Conservation (phyloP, 2,113 vertebrate genomes). For the Girardinichthys multiradiatus region DNA sequence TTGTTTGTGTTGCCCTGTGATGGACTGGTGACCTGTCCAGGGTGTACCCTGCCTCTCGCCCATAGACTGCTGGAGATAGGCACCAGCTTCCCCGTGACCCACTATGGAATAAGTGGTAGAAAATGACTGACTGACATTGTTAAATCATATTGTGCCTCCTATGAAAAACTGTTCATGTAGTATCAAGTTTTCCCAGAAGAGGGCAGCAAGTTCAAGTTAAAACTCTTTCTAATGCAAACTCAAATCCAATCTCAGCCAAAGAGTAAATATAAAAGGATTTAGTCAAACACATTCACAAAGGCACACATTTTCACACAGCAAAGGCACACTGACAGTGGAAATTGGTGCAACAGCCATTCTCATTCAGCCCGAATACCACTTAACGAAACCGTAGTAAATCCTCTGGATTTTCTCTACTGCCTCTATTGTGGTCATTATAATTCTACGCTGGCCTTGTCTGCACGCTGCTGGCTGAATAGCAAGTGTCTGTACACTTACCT, state of each 20-base stretch:
- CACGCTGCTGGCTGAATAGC: constrained; percentile 51
- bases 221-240: constrained; percentile 33
- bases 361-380: constrained; percentile 55
- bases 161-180: not conserved
- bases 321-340: constrained; percentile 23
- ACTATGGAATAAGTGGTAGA: too few species aligned
- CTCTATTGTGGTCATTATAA: constrained; percentile 69
- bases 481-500: constrained; percentile 58
- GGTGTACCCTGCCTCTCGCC: too few species aligned
- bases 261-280: constrained; percentile 43
- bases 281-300: constrained; percentile 3
- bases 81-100: too few species aligned
- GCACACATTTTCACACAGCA: constrained; percentile 7
- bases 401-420: constrained; percentile 57
- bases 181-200: constrained; percentile 52
- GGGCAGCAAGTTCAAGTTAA: constrained; percentile 33
- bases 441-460: constrained; percentile 44
- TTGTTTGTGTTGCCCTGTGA: too few species aligned
- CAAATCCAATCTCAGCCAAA: constrained; percentile 21
- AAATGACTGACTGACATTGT: too few species aligned
- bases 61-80: too few species aligned
- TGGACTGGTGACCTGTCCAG: too few species aligned
- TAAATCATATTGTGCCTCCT: not conserved
- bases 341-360: constrained; percentile 35
- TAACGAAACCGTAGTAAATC: constrained; percentile 62